A percentile compares a stretch with the other conserved stretches of the same genome.
Evolutionary conservation across 30 jellyfish, hydroid and myxozoan genomes (phyloP).

Genomic region (Calvadosia cruxmelitensis): DNA sequence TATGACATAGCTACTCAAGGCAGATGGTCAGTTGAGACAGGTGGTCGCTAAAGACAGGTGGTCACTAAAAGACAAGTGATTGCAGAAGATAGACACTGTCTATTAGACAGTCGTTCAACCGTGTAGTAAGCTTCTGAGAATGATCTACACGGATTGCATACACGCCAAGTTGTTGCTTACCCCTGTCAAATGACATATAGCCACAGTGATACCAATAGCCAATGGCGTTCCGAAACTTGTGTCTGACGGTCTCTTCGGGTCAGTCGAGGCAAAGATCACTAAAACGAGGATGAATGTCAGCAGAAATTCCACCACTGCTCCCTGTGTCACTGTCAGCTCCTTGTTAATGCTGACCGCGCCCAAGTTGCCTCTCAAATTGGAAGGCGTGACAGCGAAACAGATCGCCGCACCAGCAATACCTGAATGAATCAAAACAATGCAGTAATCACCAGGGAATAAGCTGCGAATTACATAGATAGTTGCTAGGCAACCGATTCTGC

Average conservation of each 20-base stretch:
- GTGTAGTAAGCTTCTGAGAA: too few species aligned
- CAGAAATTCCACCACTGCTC: conserved; percentile 48
- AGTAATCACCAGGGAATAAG: too few species aligned
- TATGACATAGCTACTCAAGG: too few species aligned
- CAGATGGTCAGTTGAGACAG: too few species aligned
- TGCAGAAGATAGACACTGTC: too few species aligned
- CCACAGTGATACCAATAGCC: conserved; percentile 80
- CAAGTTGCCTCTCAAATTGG: conserved; percentile 45
- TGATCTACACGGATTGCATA: too few species aligned
- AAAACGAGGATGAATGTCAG: conserved; percentile 46
- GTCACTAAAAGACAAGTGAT: too few species aligned
- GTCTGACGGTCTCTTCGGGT: conserved; percentile 38
- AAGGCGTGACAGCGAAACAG: conserved; percentile 53
- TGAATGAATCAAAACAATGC: conserved; percentile 6
- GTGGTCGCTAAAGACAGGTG: too few species aligned
- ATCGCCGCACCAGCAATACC: conserved; percentile 88
- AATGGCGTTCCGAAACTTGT: conserved; percentile 76
- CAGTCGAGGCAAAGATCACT: conserved; percentile 73
- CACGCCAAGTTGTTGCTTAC: too few species aligned
- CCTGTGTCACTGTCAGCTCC: conserved; percentile 58
- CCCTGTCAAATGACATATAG: conserved; percentile 73
- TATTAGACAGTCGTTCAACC: too few species aligned
- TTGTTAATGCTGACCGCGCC: conserved; percentile 42
- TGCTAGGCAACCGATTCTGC: too few species aligned
- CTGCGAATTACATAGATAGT: too few species aligned